These are phyloP conservation scores for Abrostola tripartita DNA, from an alignment of 2,888 invertebrate genomes.

Conservation along the genomic window DNA sequence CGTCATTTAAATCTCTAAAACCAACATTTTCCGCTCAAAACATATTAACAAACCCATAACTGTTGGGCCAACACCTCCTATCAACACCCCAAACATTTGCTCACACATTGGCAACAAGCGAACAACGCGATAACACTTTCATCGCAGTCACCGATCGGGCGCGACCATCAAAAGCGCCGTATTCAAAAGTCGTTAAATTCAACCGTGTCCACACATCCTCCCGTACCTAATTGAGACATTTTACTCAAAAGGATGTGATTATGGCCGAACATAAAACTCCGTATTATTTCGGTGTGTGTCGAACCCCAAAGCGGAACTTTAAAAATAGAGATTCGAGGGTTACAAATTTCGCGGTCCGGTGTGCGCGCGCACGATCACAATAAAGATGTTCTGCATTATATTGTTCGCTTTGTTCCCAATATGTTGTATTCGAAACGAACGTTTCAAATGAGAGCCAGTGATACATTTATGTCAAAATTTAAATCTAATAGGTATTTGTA, in stretches of 20 bases:
- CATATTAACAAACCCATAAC: constrained; percentile 3
- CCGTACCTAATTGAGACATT: constrained; percentile 87
- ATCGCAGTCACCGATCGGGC: constrained; percentile 62
- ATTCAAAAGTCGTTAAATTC: constrained; percentile 77
- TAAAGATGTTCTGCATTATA: constrained; percentile 16
- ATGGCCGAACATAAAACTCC: constrained; percentile 82
- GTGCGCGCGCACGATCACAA: constrained; percentile 58
- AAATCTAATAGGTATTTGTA: too few relatives aligned
- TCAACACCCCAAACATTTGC: constrained; percentile 32
- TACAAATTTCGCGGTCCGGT: constrained; percentile 58
- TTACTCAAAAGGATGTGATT: constrained; percentile 86
- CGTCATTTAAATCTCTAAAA: not conserved
- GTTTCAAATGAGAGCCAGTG: not conserved
- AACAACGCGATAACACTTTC: constrained; percentile 72
- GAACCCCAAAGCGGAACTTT: constrained; percentile 71
- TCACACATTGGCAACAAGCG: constrained; percentile 33
- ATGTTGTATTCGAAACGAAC: not conserved
- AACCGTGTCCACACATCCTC: constrained; percentile 82
- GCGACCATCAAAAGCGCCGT: constrained; percentile 70
- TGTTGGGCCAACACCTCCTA: constrained; percentile 5
- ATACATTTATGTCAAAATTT: too few relatives aligned
- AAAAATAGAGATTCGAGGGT: constrained; percentile 75
- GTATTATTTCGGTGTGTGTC: constrained; percentile 74
- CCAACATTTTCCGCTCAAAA: not conserved
- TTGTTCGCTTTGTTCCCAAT: constrained; percentile 4